Conservation (phyloP, 2,888 invertebrate species). For the Thecophora atra region DNA sequence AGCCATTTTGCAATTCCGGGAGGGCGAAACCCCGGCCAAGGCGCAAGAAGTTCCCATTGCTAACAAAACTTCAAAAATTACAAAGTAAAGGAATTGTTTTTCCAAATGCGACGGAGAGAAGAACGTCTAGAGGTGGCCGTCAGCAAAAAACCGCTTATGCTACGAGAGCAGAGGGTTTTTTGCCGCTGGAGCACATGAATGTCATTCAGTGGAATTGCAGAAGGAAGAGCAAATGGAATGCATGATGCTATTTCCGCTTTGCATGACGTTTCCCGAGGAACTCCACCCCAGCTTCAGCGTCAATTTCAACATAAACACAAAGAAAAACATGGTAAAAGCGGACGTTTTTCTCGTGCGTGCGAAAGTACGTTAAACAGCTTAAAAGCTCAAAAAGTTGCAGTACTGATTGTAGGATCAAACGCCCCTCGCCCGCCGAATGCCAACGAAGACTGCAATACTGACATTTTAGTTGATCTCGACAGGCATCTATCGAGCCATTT, state of each 20-base stretch:
- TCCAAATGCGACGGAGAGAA: slow-evolving; percentile 2
- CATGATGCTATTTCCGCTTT: slow-evolving; percentile 16
- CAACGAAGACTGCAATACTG: slow-evolving; percentile 49
- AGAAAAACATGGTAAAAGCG: slow-evolving; percentile 15
- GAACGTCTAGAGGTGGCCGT: slow-evolving; percentile 7
- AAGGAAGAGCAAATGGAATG: background rate
- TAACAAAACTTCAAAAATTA: background rate
- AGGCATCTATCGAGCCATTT: slow-evolving; percentile 51
- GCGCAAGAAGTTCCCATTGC: background rate
- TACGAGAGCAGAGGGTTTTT: slow-evolving; percentile 25
- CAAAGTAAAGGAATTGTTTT: slow-evolving; percentile 20
- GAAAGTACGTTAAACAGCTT: background rate
- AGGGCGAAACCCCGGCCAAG: background rate
- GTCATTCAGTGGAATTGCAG: slow-evolving; percentile 33
- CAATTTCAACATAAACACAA: slow-evolving; percentile 45
- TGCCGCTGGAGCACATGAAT: slow-evolving; percentile 26
- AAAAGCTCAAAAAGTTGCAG: slow-evolving; percentile 1
- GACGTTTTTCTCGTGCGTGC: slow-evolving; percentile 6
- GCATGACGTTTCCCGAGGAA: background rate
- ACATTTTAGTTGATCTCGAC: slow-evolving; percentile 55
- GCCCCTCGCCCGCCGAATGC: no score
- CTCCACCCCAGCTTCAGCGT: slow-evolving; percentile 36
- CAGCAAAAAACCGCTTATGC: slow-evolving; percentile 35
- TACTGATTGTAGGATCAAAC: background rate
- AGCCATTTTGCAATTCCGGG: background rate